Evolutionary conservation across 2,888 invertebrate species (phyloP).

Genomic region (Platycnemis pennipes): DNA sequence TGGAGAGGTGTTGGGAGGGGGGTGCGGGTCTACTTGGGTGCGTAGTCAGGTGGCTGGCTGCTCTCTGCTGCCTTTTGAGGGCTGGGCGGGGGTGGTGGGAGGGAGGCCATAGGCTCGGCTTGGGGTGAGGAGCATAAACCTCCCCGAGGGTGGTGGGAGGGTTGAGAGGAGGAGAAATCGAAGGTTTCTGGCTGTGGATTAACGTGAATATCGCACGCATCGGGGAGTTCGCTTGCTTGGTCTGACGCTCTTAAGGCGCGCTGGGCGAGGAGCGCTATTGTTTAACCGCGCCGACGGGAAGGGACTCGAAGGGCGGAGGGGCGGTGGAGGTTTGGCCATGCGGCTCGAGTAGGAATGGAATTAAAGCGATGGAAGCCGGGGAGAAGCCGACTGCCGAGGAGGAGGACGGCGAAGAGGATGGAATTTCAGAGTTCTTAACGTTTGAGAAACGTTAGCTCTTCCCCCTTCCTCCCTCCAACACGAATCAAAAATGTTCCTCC

Average conservation of each 20-base stretch:
- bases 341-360: neutral
- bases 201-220: slow-evolving; percentile 56
- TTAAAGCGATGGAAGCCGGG: neutral
- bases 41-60: slow-evolving; percentile 32
- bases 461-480: neutral
- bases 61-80: neutral
- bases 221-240: slow-evolving; percentile 52
- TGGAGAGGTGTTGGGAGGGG: neutral
- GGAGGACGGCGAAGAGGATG: neutral
- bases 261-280: slow-evolving; percentile 16
- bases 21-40: slow-evolving; percentile 14
- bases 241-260: slow-evolving; percentile 40
- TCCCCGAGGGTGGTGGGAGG: neutral
- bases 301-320: neutral
- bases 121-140: no score
- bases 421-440: neutral
- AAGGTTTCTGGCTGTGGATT: slow-evolving; percentile 53
- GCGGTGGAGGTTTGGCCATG: neutral
- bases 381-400: neutral
- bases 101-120: neutral
- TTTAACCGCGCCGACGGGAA: neutral
- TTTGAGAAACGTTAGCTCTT: neutral
- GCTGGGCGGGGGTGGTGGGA: neutral
- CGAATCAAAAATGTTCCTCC: neutral
- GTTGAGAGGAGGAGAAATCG: slow-evolving; percentile 23